These are phyloP conservation scores for Catocala sponsa DNA, from an alignment of 2,888 invertebrate species.

Conservation along the genomic window DNA sequence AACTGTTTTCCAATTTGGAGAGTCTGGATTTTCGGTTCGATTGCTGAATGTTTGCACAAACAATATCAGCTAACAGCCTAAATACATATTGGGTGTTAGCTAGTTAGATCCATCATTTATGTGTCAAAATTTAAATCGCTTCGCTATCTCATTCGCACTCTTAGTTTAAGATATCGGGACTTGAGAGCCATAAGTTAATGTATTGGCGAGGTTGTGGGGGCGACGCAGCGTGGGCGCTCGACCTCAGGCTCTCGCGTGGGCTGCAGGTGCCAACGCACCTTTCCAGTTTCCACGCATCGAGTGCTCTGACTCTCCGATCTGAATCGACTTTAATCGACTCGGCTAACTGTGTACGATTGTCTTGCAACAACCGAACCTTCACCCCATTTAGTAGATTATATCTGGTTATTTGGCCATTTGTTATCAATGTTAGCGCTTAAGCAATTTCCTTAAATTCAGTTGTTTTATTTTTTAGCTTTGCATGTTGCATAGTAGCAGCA, in stretches of 20 bases:
- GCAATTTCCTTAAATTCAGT: slow-evolving; percentile 40
- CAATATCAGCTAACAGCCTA: slow-evolving; percentile 13
- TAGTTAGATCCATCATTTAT: slow-evolving; percentile 37
- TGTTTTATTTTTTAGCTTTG: slow-evolving; percentile 23
- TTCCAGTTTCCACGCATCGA: slow-evolving; percentile 74
- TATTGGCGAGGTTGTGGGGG: slow-evolving; percentile 50
- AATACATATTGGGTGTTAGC: slow-evolving; percentile 25
- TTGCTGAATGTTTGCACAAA: slow-evolving; percentile 6
- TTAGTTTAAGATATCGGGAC: slow-evolving; percentile 23
- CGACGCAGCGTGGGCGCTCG: slow-evolving; percentile 71
- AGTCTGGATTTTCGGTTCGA: not conserved
- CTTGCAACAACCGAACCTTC: slow-evolving; percentile 57
- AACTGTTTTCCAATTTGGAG: not conserved
- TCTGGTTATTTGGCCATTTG: slow-evolving; percentile 41
- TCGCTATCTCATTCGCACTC: slow-evolving; percentile 44
- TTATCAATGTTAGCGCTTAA: slow-evolving; percentile 36
- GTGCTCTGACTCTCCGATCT: slow-evolving; percentile 55
- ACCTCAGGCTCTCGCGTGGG: slow-evolving; percentile 78
- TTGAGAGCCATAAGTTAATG: slow-evolving; percentile 34
- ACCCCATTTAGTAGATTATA: slow-evolving; percentile 53
- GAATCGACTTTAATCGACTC: slow-evolving; percentile 57
- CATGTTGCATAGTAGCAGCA: slow-evolving; percentile 17
- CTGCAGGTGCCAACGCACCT: slow-evolving; percentile 84
- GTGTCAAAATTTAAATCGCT: slow-evolving; percentile 41
- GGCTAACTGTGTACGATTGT: slow-evolving; percentile 55